phyloP scores from a whole-genome alignment of 1,140 invertebrate genomes.

The Hyles vespertilio region DNA sequence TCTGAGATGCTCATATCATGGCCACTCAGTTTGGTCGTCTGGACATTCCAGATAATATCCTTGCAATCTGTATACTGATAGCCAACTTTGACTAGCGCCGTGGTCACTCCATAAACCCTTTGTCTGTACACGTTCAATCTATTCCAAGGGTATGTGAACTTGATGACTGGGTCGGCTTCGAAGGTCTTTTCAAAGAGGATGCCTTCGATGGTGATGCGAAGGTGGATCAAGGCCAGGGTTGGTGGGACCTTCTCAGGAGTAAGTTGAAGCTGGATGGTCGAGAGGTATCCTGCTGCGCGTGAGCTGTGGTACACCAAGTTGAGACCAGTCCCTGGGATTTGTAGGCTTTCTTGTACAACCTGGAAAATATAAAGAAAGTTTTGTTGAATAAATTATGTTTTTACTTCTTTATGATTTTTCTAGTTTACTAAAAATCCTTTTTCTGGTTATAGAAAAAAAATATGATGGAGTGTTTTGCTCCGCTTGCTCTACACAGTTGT shows the following conservation, averaged over 20 bases:
- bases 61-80: slow-evolving; percentile 96
- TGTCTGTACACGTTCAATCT: slow-evolving; percentile 97
- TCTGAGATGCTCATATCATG: slow-evolving; percentile 98
- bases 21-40: slow-evolving; percentile 95
- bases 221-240: slow-evolving; percentile 89
- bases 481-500: too few species aligned
- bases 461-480: too few species aligned
- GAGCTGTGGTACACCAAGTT: slow-evolving; percentile 97
- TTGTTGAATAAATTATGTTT: too few species aligned
- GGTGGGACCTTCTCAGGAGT: slow-evolving; percentile 90
- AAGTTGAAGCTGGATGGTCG: slow-evolving; percentile 95
- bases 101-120: slow-evolving; percentile 93
- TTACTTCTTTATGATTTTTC: too few species aligned
- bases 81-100: slow-evolving; percentile 94
- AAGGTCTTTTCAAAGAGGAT: slow-evolving; percentile 94
- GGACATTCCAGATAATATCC: slow-evolving; percentile 95
- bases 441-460: too few species aligned
- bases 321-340: slow-evolving; percentile 93
- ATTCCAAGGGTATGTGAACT: slow-evolving; percentile 98
- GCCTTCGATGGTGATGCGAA: slow-evolving; percentile 95
- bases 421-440: too few species aligned
- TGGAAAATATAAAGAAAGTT: slow-evolving; percentile 43
- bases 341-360: slow-evolving; percentile 95
- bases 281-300: slow-evolving; percentile 92
- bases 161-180: slow-evolving; percentile 96